These are phyloP conservation scores for Euglossa dilemma DNA, from an alignment of 1,140 invertebrate species.

Conservation along the genomic window DNA sequence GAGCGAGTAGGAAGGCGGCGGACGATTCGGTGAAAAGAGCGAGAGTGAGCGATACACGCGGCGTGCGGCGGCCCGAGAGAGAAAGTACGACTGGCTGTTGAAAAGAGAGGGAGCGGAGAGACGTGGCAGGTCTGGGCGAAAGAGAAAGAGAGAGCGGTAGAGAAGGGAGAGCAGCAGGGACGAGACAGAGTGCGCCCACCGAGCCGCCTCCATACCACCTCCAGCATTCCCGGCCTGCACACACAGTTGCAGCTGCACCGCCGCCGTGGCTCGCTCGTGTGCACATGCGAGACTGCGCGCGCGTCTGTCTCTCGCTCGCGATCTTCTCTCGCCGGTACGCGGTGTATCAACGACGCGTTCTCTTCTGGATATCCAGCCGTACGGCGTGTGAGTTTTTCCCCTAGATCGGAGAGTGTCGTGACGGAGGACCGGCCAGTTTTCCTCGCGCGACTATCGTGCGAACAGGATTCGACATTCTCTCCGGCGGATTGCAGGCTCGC, in stretches of 20 bases:
- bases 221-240: constrained; percentile 78
- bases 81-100: background rate
- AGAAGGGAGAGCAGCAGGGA: constrained; percentile 40
- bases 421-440: background rate
- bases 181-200: constrained; percentile 64
- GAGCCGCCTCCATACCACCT: constrained; percentile 74
- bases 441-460: background rate
- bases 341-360: constrained; percentile 51
- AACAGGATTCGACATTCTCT: background rate
- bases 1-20: background rate
- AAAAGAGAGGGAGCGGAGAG: constrained; percentile 20
- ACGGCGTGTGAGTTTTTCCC: constrained; percentile 31
- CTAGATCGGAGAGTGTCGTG: constrained; percentile 13
- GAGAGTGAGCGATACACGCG: background rate
- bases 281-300: constrained; percentile 66
- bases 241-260: constrained; percentile 79
- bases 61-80: background rate
- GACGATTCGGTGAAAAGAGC: constrained; percentile 29
- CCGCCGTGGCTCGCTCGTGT: constrained; percentile 64
- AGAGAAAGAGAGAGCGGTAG: constrained; percentile 32
- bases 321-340: constrained; percentile 47
- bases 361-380: constrained; percentile 29
- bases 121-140: constrained; percentile 3
- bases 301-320: constrained; percentile 52
- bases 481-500: background rate